Evolutionary conservation across 2,888 invertebrate species (phyloP), one percentile per base, ranked within the genome.

Genomic region (Nemotelus nigrinus): DNA sequence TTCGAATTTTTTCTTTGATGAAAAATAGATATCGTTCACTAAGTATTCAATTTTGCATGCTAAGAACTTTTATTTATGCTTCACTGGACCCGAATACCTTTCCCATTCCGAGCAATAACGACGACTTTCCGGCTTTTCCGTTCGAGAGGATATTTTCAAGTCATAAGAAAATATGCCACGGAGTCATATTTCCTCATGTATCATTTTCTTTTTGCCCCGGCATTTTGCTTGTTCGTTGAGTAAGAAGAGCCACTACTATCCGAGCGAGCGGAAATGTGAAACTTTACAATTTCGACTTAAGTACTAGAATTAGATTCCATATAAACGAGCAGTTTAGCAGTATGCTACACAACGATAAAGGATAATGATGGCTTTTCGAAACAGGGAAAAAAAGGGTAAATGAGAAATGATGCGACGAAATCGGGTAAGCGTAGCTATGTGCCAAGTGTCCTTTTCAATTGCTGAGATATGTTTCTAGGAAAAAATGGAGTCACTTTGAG

Each of bases 301-400:
- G 53, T 68, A 68, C 10, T 53, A 3, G 68, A 68, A 68, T 68
- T 50, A 68, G 53, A 50, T 68, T 68, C 39, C 47, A 25, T 39
- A 8, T 63, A 63, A 5, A 65, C 43, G 25, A 45, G n/a, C 65
- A 65, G 7, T 6, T 63, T 41, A 25, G 63, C 25, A 41, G 25
- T n/a, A 8, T 41, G 63, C 10, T n/a, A 25, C 58, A 63, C 63
- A 8, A 57, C 8, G 57, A 10, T 10, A 39, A 72, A 72, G 60
- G 57, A 72, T 72, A 72, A 44, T 43, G 58, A 58, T 72, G 72
- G 43, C 45, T 72, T 10, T 25, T 25, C 25, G 7, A 72, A 58
- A 60, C 25, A 25, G 58, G 25, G 57, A 47, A 25, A 47, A 58
- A 7, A 47, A 4, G 25, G 39, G 47, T 25, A 45, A 39, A 47